Evolutionary conservation across 2,888 invertebrate species (phyloP).

Genomic region (Saturnia japonica): DNA sequence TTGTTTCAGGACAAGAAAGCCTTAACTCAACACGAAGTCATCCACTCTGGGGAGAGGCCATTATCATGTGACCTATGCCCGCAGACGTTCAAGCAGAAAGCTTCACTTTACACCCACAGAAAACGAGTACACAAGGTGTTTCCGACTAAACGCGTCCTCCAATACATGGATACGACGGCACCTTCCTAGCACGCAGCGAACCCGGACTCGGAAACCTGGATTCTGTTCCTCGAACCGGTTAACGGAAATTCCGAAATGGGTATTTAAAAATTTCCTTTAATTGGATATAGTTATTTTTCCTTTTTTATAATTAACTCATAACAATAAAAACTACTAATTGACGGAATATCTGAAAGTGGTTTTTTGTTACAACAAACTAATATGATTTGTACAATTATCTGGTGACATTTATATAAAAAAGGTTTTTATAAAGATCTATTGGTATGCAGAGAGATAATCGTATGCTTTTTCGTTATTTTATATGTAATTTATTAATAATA

Average conservation of each 20-base stretch:
- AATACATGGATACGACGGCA: conserved; percentile 55
- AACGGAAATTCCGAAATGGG: background rate
- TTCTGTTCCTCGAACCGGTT: background rate
- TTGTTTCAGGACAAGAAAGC: conserved; percentile 66
- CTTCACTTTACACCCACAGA: conserved; percentile 70
- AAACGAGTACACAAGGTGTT: conserved; percentile 70
- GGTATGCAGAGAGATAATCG: too few species aligned
- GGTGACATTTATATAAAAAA: too few species aligned
- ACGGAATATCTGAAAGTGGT: too few species aligned
- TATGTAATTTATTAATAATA: too few species aligned
- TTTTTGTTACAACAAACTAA: too few species aligned
- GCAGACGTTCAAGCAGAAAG: conserved; percentile 75
- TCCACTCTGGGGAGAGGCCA: conserved; percentile 67
- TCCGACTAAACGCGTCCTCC: conserved; percentile 54
- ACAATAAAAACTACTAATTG: too few species aligned
- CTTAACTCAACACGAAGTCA: conserved; percentile 66
- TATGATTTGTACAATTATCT: too few species aligned
- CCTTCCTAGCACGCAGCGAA: background rate
- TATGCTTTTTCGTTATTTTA: too few species aligned
- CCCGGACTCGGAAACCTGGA: background rate
- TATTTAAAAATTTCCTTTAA: background rate
- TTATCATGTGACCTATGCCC: conserved; percentile 70
- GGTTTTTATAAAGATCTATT: too few species aligned
- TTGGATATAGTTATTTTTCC: too few species aligned
- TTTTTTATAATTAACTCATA: too few species aligned